These are phyloP conservation scores for Agonopterix alstromeriana DNA, from an alignment of 2,888 invertebrate species.

Conservation along the genomic window DNA sequence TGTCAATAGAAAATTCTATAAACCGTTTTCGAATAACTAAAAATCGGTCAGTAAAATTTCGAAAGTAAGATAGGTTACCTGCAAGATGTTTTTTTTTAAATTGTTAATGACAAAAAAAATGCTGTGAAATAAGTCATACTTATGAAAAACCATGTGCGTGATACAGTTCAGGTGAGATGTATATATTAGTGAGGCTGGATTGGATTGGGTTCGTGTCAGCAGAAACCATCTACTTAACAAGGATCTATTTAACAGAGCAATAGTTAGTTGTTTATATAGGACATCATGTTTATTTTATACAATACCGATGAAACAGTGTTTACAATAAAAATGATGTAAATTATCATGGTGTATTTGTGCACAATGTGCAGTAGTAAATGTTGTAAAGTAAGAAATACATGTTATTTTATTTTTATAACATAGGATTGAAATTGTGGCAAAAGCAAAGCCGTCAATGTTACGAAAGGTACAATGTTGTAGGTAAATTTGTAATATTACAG, in stretches of 20 bases:
- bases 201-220: constrained; percentile 13
- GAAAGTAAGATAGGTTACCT: no score
- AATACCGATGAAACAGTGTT: constrained; percentile 2
- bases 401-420: constrained; percentile 69
- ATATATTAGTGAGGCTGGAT: constrained; percentile 29
- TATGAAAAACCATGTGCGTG: background rate
- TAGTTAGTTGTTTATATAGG: constrained; percentile 6
- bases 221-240: background rate
- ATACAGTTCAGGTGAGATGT: constrained; percentile 22
- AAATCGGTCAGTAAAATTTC: no score
- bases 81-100: constrained; percentile 1
- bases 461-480: constrained; percentile 64
- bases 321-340: constrained; percentile 35
- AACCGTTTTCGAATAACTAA: no score
- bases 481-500: constrained; percentile 57
- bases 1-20: no score
- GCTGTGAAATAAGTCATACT: constrained; percentile 12
- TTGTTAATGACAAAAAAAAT: constrained; percentile 10
- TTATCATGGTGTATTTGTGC: constrained; percentile 43
- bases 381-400: constrained; percentile 54
- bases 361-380: constrained; percentile 62
- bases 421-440: constrained; percentile 52
- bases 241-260: constrained; percentile 8
- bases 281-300: constrained; percentile 8
- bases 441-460: constrained; percentile 44